A percentile compares a stretch with the other conserved stretches of the same genome.
Conservation (phyloP, 2,113 vertebrate species). For the Nibea albiflora region DNA sequence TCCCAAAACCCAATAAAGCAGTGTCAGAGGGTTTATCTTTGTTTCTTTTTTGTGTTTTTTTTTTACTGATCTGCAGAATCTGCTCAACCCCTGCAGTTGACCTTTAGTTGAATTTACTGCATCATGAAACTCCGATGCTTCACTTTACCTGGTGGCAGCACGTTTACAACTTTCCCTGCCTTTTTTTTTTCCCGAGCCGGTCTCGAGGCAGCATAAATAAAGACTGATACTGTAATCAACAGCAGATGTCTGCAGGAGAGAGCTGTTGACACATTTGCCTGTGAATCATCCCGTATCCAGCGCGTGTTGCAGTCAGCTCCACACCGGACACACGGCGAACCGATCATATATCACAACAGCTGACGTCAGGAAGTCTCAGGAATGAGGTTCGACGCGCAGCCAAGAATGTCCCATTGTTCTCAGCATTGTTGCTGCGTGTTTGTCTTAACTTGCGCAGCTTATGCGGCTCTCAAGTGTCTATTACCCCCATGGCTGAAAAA, state of each 20-base stretch:
- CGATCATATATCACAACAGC: constrained; percentile 73
- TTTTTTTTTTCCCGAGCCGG: not conserved
- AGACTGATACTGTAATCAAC: constrained; percentile 61
- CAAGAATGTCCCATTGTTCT: constrained; percentile 73
- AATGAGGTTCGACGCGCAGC: constrained; percentile 48
- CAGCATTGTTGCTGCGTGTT: constrained; percentile 18
- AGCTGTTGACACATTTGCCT: constrained; percentile 57
- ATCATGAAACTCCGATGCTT: constrained; percentile 44
- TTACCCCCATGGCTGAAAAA: constrained; percentile 13
- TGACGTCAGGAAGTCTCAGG: constrained; percentile 76
- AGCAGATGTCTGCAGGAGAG: constrained; percentile 65
- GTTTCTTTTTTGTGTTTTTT: constrained; percentile 12
- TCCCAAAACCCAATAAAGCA: constrained; percentile 60
- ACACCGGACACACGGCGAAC: constrained; percentile 43
- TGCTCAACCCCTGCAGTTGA: constrained; percentile 34
- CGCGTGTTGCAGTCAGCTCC: constrained; percentile 27
- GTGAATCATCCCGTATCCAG: constrained; percentile 60
- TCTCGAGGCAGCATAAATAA: constrained; percentile 35
- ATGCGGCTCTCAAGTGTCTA: constrained; percentile 31
- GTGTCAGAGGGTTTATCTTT: constrained; percentile 38
- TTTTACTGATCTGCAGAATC: constrained; percentile 52
- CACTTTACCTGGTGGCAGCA: constrained; percentile 34
- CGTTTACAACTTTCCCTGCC: constrained; percentile 10
- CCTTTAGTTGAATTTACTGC: constrained; percentile 51
- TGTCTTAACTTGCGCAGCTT: constrained; percentile 37